phyloP scores from a whole-genome alignment of 2,113 vertebrate genomes.

The Hippocampus comes region DNA sequence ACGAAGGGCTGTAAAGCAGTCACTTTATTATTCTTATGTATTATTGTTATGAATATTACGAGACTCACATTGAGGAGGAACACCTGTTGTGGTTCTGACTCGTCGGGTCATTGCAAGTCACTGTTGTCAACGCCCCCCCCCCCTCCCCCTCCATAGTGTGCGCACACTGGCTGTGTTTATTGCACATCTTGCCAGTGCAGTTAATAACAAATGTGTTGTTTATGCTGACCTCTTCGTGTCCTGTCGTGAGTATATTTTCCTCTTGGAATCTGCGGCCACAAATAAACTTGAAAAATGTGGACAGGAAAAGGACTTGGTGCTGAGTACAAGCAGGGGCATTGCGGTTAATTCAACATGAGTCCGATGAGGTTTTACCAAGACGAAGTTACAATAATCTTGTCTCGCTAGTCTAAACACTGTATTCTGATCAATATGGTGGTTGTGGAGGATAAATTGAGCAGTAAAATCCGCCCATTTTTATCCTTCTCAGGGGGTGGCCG shows the following conservation, averaged over 20 bases:
- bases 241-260: conserved; percentile 24
- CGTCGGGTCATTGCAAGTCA: conserved; percentile 41
- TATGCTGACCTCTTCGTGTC: conserved; percentile 41
- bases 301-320: neutral
- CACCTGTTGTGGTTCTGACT: conserved; percentile 55
- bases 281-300: conserved; percentile 13
- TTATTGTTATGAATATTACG: conserved; percentile 1
- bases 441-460: too few relatives aligned
- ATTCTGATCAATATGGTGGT: too few relatives aligned
- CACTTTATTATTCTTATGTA: neutral
- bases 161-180: conserved; percentile 56
- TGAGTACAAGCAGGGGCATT: neutral
- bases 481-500: too few relatives aligned
- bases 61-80: conserved; percentile 40
- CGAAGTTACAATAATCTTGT: too few relatives aligned
- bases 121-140: conserved; percentile 31
- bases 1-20: conserved; percentile 6
- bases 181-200: conserved; percentile 51
- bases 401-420: too few relatives aligned
- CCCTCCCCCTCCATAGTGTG: conserved; percentile 36
- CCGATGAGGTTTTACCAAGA: too few relatives aligned
- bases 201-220: conserved; percentile 60
- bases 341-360: neutral
- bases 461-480: too few relatives aligned
- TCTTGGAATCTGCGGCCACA: conserved; percentile 25